phyloP scores from a whole-genome alignment of 2,113 vertebrate species.

The Hippocampus abdominalis region DNA sequence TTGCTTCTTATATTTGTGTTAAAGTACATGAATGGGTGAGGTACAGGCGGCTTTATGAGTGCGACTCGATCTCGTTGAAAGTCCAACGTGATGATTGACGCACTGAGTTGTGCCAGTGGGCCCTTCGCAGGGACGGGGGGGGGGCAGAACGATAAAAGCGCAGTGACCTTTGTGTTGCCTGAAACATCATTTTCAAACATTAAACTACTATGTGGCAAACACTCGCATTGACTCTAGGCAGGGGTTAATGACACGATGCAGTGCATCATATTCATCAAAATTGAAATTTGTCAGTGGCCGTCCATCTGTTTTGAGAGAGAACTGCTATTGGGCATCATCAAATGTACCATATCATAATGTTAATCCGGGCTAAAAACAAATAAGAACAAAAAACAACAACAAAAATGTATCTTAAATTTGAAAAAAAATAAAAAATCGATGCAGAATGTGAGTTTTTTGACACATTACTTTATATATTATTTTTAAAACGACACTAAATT shows the following conservation, averaged over 20 bases:
- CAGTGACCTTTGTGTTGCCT: conserved; percentile 26
- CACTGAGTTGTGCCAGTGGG: neutral
- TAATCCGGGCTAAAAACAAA: too few relatives aligned
- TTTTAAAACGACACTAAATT: neutral
- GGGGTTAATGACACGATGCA: neutral
- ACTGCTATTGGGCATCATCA: too few relatives aligned
- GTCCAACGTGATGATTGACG: conserved; percentile 35
- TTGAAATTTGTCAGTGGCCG: neutral
- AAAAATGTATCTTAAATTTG: neutral
- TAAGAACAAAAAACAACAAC: too few relatives aligned
- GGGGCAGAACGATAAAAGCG: conserved; percentile 10
- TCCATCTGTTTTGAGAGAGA: neutral
- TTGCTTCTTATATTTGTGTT: neutral
- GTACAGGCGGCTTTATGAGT: neutral
- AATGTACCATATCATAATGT: too few relatives aligned
- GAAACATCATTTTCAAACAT: conserved; percentile 5
- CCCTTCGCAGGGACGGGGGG: neutral
- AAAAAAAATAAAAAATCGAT: neutral
- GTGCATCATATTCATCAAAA: neutral
- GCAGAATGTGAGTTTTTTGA: neutral
- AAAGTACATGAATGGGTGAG: neutral
- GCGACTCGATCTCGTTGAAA: conserved; percentile 5
- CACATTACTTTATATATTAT: too few relatives aligned
- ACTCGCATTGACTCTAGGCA: neutral
- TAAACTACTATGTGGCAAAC: neutral